Evolutionary conservation across 2,113 vertebrate species (phyloP), one percentile per base, ranked within the genome.

Genomic region (Siphamia tubifer): DNA sequence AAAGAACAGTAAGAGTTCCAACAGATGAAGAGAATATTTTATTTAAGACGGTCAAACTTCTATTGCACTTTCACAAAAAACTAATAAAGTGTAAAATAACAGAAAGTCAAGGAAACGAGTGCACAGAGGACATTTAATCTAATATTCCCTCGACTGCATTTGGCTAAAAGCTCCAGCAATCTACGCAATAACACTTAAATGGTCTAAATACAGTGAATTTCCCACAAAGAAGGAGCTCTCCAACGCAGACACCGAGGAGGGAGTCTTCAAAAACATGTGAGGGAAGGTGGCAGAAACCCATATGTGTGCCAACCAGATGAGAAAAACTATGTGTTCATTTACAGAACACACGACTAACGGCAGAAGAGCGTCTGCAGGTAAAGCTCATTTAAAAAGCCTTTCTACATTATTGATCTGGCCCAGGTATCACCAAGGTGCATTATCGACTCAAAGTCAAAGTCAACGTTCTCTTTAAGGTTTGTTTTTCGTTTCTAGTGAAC

Each of bases 331-430:
- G 21, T 21, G 12, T 36, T 17, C 10, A 35, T 42, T 19, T 12
- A 27, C 34, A 49, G 49, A 57, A 64, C 28, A 2, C 16, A 48
- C 2, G 21, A 13, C 16, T 11, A 19, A 19, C 12, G 7, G 0
- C 28, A 43, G 2, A 24, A 5, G 53, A 6, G 20, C 36, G 15
- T 15, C 5, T 23, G 7, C 8, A 20, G 36, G 17, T 49, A 28
- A 70, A 72, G 20, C 24, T 25, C 11, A 69, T 55, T 48, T 30
- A 52, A 61, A 57, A 25, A n/a, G 38, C 9, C 23, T 55, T n/a
- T 63, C 53, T 62, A 44, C 74, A 79, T 49, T 42, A 80, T 74
- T 2, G 35, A 81, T 71, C 32, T 31, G 34, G 53, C 47, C 12
- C 25, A 42, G 27, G 57, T 52, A 51, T 80, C 38, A 42, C 15